Evolutionary conservation across 2,113 vertebrate species (phyloP), one percentile per base, ranked within the genome.

Genomic region (Mus spicilegus): DNA sequence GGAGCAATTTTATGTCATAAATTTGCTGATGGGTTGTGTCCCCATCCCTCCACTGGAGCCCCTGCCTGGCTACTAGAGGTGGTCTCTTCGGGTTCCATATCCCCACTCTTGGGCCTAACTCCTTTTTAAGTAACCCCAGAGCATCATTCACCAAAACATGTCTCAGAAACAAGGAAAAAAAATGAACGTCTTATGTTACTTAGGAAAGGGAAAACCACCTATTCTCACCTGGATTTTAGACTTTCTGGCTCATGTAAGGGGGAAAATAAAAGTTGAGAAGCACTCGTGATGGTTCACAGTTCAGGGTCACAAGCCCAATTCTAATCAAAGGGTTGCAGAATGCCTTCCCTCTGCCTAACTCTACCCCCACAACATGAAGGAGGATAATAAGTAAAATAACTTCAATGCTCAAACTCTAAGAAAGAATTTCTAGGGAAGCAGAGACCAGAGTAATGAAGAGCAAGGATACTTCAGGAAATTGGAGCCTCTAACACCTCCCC

Each of bases 351-450:
- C 33, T 7, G 30, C 9, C 22, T 30, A 9, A 73, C 46, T 63
- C 46, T 95, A 33, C 22, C n/a, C 24, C 36, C 46, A 24, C 16
- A 42, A 77, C 65, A 92, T 89, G 72, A 58, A 49, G 58, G 39
- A 80, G 42, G 7, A 80, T 54, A 78, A 28, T 22, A 92, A 76
- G 28, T 24, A 26, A 90, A 82, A 36, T 93, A 90, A 93, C 75
- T 51, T 6, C 12, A 56, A 24, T 88, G 33, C 3, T 88, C 61
- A 90, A 86, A 75, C 36, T 56, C 58, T 92, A 94, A 77, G 75
- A 63, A 87, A 70, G 61, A 87, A 42, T 56, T 95, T 95, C 76
- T 87, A 65, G 19, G 90, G 75, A 93, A 94, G 51, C 30, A 75
- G 70, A 82, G 73, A 81, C 58, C 30, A 28, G 8, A 56, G 28